Base-by-base conservation (phyloP, 2,113 vertebrate species). In the Ctenomys sociabilis region DNA sequence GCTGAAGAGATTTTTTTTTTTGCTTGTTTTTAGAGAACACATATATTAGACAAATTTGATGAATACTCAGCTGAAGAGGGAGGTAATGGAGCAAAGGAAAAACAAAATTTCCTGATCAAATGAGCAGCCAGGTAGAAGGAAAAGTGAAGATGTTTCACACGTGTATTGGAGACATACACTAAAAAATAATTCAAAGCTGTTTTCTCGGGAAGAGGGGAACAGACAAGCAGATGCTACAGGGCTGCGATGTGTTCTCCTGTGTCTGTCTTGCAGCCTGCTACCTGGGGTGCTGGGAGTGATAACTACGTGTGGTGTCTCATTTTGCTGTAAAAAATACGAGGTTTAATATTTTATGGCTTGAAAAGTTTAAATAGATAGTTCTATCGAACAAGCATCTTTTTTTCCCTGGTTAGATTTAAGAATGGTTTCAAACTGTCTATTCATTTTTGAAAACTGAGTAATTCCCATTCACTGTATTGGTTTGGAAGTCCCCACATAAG, bases 401-500 rank as follows among this genome's bases (percentile, higher is more conserved):
- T 85, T 91, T 82, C 90, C 72, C 8, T 61, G 95, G 92, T 84
- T 88, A 94, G 91, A 92, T 85, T 89, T 97, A 90, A 73, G 59
- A 70, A 87, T 61, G 57, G 28, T 16, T 22, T 93, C 89, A 45
- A 68, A 78, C 77, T 85, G 89, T 85, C 77, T 93, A 84, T 88
- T 97, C 88, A 88, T 83, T 92, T 92, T 97, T 78, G 84, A 83
- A 91, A 93, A 94, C 96, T 97, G 93, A 97, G 97, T 97, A 97
- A 97, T 97, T 96, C 95, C 97, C 81, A 82, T 77, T 96, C 9
- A 13, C 82, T 93, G 97, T 93, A 11, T 86, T 97, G 95, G 97
- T 97, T 97, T 95, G 97, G 97, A 96, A 97, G 90, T 88, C 97
- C 78, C 52, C 96, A 85, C 24, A 77, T 94, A 88, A 97, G 96